Evolutionary conservation across 2,888 invertebrate genomes (phyloP), one percentile per base, ranked within the genome.

Genomic region (Apotomis betuletana): DNA sequence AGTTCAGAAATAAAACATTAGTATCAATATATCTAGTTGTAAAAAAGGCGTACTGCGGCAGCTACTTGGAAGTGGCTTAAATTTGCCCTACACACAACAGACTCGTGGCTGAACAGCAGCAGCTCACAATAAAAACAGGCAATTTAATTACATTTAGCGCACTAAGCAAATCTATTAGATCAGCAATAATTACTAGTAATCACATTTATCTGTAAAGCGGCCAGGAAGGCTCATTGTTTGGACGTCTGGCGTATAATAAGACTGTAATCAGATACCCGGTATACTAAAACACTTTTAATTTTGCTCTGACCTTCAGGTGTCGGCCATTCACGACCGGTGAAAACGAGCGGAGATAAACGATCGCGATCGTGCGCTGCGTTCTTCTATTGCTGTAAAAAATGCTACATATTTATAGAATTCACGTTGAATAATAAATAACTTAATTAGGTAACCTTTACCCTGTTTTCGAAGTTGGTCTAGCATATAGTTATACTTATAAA

Each of bases 321-420:
- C 87, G 87, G 83, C 87, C 90, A 85, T 89, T 91, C 90, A 88
- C 90, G 87, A 87, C 75, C 84, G 86, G 90, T 87, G 92, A 91
- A 92, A 92, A 92, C 85, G 90, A 90, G 87, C 88, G 87, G 87
- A 85, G 91, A 91, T 91, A 88, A 87, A 87, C 88, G 86, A 91
- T 92, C 90, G 79, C 81, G 83, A 86, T 89, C 88, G 87, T 87
- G 88, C 83, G 82, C 86, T 85, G 86, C 83, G 81, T 80, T 78
- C 80, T 75, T 85, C 86, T 85, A 83, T 82, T 83, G 79, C 77
- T 77, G 44, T 69, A 73, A 77, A 72, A 79, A 80, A n/a, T 62
- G 15, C 57, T 57, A 67, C 59, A 59, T 51, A 67, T 71, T 65
- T 67, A 67, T 58, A 57, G 27, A 65, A 65, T 65, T n/a, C 65